These are phyloP conservation scores for Perdita meconis DNA, from an alignment of 2,888 invertebrate genomes.

Conservation along the genomic window DNA sequence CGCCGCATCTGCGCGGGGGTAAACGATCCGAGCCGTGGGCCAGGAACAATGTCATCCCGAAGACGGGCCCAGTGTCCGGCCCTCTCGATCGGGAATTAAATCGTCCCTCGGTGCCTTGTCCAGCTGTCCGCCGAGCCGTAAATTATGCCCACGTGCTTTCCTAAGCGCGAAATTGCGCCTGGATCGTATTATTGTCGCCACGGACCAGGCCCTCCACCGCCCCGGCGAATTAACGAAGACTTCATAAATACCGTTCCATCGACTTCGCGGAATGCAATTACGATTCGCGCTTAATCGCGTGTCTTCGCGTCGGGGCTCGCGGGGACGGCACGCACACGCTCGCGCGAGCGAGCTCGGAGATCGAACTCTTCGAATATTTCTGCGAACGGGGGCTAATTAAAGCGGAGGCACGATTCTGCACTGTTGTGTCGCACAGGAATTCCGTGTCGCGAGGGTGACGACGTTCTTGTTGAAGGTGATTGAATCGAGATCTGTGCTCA, in stretches of 20 bases:
- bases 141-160: conserved; percentile 49
- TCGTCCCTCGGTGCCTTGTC: background rate
- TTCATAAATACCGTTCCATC: conserved; percentile 50
- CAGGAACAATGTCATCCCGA: conserved; percentile 33
- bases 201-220: background rate
- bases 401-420: background rate
- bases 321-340: background rate
- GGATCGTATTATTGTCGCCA: conserved; percentile 41
- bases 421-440: background rate
- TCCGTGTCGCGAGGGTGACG: background rate
- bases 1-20: conserved; percentile 38
- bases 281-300: conserved; percentile 40
- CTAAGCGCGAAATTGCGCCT: conserved; percentile 49
- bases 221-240: conserved; percentile 31
- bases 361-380: conserved; percentile 27
- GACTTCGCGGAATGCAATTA: conserved; percentile 50
- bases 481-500: background rate
- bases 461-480: background rate
- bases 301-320: background rate
- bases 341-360: background rate
- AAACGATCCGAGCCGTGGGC: conserved; percentile 38
- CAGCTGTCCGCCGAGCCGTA: conserved; percentile 22
- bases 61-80: conserved; percentile 13
- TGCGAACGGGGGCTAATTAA: conserved; percentile 29
- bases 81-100: conserved; percentile 18